Conservation (phyloP, 1,140 invertebrate genomes). For the Diorhabda elongata region DNA sequence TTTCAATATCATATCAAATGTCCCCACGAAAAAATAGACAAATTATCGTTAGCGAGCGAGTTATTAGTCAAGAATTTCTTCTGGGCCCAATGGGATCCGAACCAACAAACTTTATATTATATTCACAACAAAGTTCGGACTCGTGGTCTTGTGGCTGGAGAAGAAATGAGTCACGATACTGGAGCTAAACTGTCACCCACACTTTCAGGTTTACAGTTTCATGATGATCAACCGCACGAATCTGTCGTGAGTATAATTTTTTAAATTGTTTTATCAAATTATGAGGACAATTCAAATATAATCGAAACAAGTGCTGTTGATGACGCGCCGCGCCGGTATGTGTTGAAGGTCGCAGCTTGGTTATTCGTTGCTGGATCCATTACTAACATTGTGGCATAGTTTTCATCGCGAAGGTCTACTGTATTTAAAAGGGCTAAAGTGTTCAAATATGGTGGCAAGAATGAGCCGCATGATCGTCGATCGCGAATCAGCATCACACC, state of each 20-base stretch:
- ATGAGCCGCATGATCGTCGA: no score
- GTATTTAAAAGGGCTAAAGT: no score
- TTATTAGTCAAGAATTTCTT: constrained; percentile 67
- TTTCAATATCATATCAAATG: constrained; percentile 38
- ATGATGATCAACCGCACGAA: constrained; percentile 77
- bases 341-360: no score
- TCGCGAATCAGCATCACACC: no score
- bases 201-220: constrained; percentile 77
- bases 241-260: constrained; percentile 60
- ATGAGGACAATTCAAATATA: no score
- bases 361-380: no score
- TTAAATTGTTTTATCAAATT: no score
- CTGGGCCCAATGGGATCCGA: constrained; percentile 79
- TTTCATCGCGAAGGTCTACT: no score
- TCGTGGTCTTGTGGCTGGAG: constrained; percentile 62
- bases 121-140: constrained; percentile 68
- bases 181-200: constrained; percentile 57
- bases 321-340: no score
- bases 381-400: no score
- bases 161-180: constrained; percentile 54
- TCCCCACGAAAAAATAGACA: constrained; percentile 34
- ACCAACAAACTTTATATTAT: constrained; percentile 73
- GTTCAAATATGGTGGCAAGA: no score
- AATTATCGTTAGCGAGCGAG: constrained; percentile 53
- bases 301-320: no score